Evolutionary conservation across 1,140 invertebrate species (phyloP).

Genomic region (Stenopsyche tienmushanensis): DNA sequence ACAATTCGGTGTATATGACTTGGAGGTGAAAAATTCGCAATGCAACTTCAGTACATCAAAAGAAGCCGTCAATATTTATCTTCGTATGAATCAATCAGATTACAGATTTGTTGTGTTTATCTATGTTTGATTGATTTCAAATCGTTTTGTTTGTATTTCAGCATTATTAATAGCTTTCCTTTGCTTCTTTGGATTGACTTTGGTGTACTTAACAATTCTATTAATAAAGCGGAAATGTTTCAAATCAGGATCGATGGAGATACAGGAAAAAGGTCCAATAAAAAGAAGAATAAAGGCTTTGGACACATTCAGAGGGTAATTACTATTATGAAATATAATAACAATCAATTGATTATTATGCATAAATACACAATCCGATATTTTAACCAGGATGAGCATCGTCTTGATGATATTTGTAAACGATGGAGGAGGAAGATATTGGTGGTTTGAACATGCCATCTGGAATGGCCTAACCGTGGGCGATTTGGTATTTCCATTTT

Average conservation of each 20-base stretch:
- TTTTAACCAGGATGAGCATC: constrained; percentile 71
- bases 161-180: constrained; percentile 49
- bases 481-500: constrained; percentile 93
- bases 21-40: constrained; percentile 56
- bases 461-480: constrained; percentile 94
- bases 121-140: not conserved
- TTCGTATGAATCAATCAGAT: constrained; percentile 60
- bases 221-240: constrained; percentile 25
- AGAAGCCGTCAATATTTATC: constrained; percentile 70
- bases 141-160: constrained; percentile 34
- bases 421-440: no score
- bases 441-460: constrained; percentile 81
- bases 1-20: constrained; percentile 74
- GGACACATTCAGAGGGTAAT: constrained; percentile 78
- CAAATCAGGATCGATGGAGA: constrained; percentile 44
- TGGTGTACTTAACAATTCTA: constrained; percentile 45
- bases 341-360: not conserved
- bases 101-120: not conserved
- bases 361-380: no score
- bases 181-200: constrained; percentile 45
- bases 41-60: constrained; percentile 60
- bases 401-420: no score
- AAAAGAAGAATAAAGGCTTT: constrained; percentile 64
- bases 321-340: not conserved
- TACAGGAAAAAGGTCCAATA: constrained; percentile 46